phyloP scores from a whole-genome alignment of 2,797 vertebrate genomes.

The Cichlasoma orientale region DNA sequence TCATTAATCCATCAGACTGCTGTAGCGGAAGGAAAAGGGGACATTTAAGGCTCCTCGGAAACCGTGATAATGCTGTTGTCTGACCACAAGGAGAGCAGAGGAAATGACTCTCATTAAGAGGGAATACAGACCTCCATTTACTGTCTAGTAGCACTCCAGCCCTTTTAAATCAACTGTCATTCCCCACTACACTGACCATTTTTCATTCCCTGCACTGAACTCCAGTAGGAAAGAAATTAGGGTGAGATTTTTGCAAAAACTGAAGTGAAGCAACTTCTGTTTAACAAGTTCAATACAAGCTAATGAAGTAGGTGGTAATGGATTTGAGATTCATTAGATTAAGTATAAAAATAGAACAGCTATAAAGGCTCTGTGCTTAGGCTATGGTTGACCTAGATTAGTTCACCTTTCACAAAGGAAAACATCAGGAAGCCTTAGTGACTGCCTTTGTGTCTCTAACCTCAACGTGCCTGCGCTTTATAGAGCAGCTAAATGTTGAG shows the following conservation, averaged over 20 bases:
- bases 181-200: conserved; percentile 19
- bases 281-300: conserved; percentile 6
- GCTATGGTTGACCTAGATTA: conserved; percentile 59
- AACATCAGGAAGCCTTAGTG: conserved; percentile 20
- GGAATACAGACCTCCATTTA: conserved; percentile 50
- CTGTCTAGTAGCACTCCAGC: conserved; percentile 27
- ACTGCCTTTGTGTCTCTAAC: conserved; percentile 3
- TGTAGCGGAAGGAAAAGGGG: conserved; percentile 8
- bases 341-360: conserved; percentile 48
- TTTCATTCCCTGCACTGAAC: conserved; percentile 24
- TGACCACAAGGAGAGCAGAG: conserved; percentile 17
- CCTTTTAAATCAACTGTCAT: conserved; percentile 42
- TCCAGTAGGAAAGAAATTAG: conserved; percentile 10
- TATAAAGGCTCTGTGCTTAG: conserved; percentile 35
- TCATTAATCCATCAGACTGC: conserved; percentile 39
- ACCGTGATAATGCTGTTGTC: conserved; percentile 37
- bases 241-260: neutral
- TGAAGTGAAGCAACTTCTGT: conserved; percentile 4
- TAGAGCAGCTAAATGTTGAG: neutral
- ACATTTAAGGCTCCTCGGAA: conserved; percentile 30
- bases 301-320: conserved; percentile 30
- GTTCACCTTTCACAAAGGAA: conserved; percentile 46
- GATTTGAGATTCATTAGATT: conserved; percentile 32
- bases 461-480: neutral
- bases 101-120: conserved; percentile 34